phyloP scores from a whole-genome alignment of 2,888 invertebrate species.

The Anoplius nigerrimus region DNA sequence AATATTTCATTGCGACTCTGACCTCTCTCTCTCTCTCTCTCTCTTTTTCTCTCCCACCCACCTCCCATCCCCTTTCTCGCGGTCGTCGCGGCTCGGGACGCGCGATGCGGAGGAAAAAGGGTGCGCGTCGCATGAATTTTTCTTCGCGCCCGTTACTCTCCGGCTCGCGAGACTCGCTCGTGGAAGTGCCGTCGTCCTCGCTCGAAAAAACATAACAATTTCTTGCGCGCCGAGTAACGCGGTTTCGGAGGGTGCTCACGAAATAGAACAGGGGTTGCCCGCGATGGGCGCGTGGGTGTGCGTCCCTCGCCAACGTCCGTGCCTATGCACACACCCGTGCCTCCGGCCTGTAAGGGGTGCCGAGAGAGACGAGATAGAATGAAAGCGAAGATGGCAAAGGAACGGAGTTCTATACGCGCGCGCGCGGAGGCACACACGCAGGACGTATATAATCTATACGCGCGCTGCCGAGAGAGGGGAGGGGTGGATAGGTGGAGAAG shows the following conservation, averaged over 20 bases:
- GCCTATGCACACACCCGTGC: no score
- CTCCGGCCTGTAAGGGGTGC: no score
- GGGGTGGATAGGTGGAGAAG: background rate
- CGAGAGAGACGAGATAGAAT: slow-evolving; percentile 37
- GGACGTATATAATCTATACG: background rate
- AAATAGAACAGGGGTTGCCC: slow-evolving; percentile 31
- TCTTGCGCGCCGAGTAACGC: slow-evolving; percentile 29
- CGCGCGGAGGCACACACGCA: no score
- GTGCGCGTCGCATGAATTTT: no score
- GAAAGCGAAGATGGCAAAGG: slow-evolving; percentile 31
- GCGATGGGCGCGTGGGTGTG: slow-evolving; percentile 22
- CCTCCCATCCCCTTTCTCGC: no score
- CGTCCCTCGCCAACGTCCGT: no score
- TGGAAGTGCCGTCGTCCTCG: slow-evolving; percentile 25
- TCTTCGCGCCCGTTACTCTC: background rate
- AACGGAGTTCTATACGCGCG: background rate
- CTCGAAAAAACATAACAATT: slow-evolving; percentile 19
- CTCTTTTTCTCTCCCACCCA: no score
- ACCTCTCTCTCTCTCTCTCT: no score
- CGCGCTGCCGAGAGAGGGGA: background rate
- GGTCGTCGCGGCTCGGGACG: no score
- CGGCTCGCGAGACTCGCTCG: background rate
- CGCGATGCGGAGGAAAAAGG: no score
- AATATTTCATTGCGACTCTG: no score
- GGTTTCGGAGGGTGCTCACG: slow-evolving; percentile 24